Evolutionary conservation across 2,888 invertebrate genomes (phyloP), one percentile per base, ranked within the genome.

Genomic region (Scaeva pyrastri): DNA sequence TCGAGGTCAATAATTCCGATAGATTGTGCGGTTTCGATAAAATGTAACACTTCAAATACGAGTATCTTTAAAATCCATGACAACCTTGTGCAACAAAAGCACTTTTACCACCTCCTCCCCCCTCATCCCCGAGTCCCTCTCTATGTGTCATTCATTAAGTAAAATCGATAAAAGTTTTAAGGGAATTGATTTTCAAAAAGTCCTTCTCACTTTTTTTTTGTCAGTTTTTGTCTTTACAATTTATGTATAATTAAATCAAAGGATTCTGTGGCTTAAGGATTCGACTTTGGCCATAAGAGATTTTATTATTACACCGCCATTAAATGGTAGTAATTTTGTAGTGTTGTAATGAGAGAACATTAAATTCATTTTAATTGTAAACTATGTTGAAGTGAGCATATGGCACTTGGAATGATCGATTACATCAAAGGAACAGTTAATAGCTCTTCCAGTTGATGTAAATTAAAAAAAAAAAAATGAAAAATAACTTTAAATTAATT

Each of bases 41-140:
- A 73, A 79, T 60, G 68, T 11, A 55, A 74, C 60, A 74, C 68
- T 80, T 60, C 11, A 80, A 62, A 56, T 60, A n/a, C n/a, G n/a
- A n/a, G n/a, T n/a, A n/a, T 36, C 5, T 8, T 10, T 14, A 48
- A 64, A 31, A 64, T 56, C 3, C 19, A 23, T 48, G 45, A 48
- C 26, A 73, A 39, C 55, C 48, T 64, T 68, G 31, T 39, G 8
- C 1, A 39, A 70, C 43, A 36, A 52, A 31, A 68, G 58, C 58
- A n/a, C 58, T 58, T 45, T 66, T 41, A 45, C 43, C 31, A 16
- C 8, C 16, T 56, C n/a, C n/a, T n/a, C n/a, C n/a, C n/a, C n/a
- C n/a, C n/a, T n/a, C n/a, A n/a, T n/a, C n/a, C n/a, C n/a, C n/a
- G n/a, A n/a, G n/a, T n/a, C n/a, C n/a, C n/a, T 56, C 26, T 45